Evolutionary conservation across 2,797 vertebrate genomes (phyloP).

Genomic region (Pterois miles): DNA sequence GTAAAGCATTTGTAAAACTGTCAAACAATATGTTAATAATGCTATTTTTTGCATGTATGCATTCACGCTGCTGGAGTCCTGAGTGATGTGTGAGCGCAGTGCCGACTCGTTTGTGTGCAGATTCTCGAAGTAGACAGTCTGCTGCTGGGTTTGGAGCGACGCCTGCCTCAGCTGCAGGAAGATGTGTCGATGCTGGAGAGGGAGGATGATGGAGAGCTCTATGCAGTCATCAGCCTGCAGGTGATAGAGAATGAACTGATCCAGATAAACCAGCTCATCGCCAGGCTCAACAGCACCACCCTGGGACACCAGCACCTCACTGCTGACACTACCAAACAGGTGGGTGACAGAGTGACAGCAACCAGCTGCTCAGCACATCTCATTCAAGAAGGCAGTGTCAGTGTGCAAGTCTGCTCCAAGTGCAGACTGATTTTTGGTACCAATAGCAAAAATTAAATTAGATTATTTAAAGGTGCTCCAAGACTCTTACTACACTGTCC

Average conservation of each 20-base stretch:
- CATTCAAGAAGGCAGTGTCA: too few species aligned
- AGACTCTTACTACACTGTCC: background rate
- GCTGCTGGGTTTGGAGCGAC: conserved; percentile 70
- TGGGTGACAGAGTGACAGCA: too few species aligned
- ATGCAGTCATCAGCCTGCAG: conserved; percentile 70
- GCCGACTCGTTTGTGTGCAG: conserved; percentile 46
- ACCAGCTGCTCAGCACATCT: too few species aligned
- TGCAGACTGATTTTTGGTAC: background rate
- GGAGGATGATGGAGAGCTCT: conserved; percentile 77
- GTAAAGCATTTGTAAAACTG: background rate
- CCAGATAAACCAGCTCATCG: conserved; percentile 68
- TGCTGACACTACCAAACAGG: conserved; percentile 40
- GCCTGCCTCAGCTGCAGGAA: conserved; percentile 66
- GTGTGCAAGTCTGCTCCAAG: too few species aligned
- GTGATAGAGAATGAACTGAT: conserved; percentile 78
- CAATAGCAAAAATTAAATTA: background rate
- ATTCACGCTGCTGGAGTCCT: background rate
- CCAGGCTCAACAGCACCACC: conserved; percentile 66
- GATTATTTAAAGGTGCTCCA: background rate
- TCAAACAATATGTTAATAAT: background rate
- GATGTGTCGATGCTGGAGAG: conserved; percentile 69
- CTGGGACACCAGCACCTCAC: conserved; percentile 29
- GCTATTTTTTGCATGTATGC: background rate
- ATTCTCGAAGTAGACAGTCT: conserved; percentile 54
- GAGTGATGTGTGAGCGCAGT: background rate